Base-by-base conservation (phyloP, 2,113 vertebrate genomes). In the Alectura lathami region DNA sequence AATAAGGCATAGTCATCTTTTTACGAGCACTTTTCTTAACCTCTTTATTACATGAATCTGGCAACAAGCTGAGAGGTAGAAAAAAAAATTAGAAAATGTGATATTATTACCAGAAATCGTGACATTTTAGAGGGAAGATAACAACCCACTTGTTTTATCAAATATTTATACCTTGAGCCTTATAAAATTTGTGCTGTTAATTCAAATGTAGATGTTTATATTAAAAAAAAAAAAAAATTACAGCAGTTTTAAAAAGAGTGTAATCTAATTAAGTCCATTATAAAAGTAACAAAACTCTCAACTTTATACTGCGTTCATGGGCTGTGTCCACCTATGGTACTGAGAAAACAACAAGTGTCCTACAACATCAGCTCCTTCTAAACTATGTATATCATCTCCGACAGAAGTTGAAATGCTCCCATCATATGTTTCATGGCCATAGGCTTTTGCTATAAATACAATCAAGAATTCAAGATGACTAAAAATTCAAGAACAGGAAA, bases 11-110 rank as follows among this genome's bases (percentile, higher is more conserved):
- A 56, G 43, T 54, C 29, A 45, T 74, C 67, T 90, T 91, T 92
- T 95, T 94, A 89, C 63, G 10, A 21, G 42, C 32, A 72, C 17
- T 87, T 83, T 92, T 93, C 67, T 89, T 87, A 86, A 88, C 81
- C 36, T 72, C 34, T 84, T 53, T 89, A 56, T 89, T 75, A 68
- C 43, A 40, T 56, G 47, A 68, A 11, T 22, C n/a, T 92, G 81
- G n/a, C n/a, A 78, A 59, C 30, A 89, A 70, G 86, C 38, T 57
- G 51, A 81, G 23, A 72, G 48, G 15, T 26, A 83, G 43, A 63
- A 75, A 87, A 56, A 73, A 73, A 43, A 21, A 13, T 93, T 43
- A 68, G 34, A 54, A 88, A 81, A 80, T 47, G 8, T 67, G 43
- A 50, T 23, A 32, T 73, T 75, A 73, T 93, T 85, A 69, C 67